Evolutionary conservation across 1,140 invertebrate species (phyloP), one percentile per base, ranked within the genome.

Genomic region (Lordiphosa clarofinis): DNA sequence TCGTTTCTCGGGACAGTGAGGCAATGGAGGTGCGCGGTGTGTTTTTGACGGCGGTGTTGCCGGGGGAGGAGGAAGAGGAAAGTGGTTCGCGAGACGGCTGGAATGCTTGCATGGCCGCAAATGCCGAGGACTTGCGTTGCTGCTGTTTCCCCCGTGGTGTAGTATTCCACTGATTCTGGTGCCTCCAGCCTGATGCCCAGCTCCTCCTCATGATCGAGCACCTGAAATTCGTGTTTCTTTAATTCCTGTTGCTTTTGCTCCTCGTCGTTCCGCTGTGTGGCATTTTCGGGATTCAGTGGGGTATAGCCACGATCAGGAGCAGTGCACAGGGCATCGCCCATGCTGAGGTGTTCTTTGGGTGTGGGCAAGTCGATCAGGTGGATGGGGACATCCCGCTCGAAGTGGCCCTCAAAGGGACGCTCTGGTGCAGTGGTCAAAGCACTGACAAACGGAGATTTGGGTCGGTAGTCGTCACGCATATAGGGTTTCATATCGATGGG

Each of bases 401-500:
- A 89, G 57, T 88, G 76, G 35, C 90, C 91, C 66, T 90, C 91
- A 54, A 90, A 92, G 2, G 91, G 90, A 47, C 89, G 86, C 47
- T 94, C 91, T 1, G 94, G 92, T 1, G 93, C 94, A 39, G 92
- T 93, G 31, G 91, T 93, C 15, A 95, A 78, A 8, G 94, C 94
- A 39, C 91, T 91, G 5, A 94, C 90, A 73, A 95, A 92, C 9
- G 93, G 93, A 12, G 92, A 93, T 49, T 91, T 86, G 4, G 91
- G 90, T 49, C 91, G 68, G 36, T 75, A 86, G 10, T 90, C 89
- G 54, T 90, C 89, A 13, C 89, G 76, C 56, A 89, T 56, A 49
- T 90, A 90, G 40, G 90, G 90, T 76, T 91, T 91, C 65, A 91
- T 89, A n/a, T 90, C 89, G 28, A 92, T 90, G 56, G 90, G 91